These are phyloP conservation scores for Xerus inauris DNA, from an alignment of 2,113 vertebrate species.

Conservation along the genomic window DNA sequence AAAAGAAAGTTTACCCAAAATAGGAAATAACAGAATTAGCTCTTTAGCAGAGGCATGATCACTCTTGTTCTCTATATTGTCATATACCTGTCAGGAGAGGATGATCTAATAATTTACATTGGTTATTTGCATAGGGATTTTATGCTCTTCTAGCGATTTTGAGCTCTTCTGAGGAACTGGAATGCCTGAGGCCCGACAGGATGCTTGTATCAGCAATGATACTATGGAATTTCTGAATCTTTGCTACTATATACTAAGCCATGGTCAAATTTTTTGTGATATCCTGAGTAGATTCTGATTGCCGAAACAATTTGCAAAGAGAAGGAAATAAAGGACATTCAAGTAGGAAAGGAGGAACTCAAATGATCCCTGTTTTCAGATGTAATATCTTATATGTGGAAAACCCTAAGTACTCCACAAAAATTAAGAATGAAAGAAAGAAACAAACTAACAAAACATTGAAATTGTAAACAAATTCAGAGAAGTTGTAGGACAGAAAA, in stretches of 20 bases:
- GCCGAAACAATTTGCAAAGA: too few species aligned
- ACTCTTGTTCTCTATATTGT: background rate
- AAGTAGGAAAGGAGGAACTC: too few species aligned
- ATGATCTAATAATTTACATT: background rate
- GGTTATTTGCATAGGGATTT: background rate
- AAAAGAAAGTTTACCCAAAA: background rate
- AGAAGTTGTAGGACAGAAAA: too few species aligned
- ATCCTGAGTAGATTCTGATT: background rate
- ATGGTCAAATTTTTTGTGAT: background rate
- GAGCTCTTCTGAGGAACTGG: background rate
- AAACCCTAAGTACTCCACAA: too few species aligned
- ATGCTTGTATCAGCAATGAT: background rate
- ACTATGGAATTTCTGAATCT: background rate
- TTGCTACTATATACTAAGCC: background rate
- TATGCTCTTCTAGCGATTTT: background rate
- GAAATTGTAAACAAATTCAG: too few species aligned
- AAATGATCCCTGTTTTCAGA: too few species aligned
- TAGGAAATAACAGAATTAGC: background rate
- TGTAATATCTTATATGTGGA: too few species aligned
- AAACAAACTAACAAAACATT: too few species aligned
- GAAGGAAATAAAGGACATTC: too few species aligned
- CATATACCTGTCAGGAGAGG: background rate
- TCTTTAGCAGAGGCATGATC: background rate
- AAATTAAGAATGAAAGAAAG: too few species aligned
- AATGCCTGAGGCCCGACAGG: background rate